A percentile compares a stretch with the other conserved stretches of the same genome.
phyloP scores from a whole-genome alignment of 2,113 vertebrate species.

The Dermatemys mawii region DNA sequence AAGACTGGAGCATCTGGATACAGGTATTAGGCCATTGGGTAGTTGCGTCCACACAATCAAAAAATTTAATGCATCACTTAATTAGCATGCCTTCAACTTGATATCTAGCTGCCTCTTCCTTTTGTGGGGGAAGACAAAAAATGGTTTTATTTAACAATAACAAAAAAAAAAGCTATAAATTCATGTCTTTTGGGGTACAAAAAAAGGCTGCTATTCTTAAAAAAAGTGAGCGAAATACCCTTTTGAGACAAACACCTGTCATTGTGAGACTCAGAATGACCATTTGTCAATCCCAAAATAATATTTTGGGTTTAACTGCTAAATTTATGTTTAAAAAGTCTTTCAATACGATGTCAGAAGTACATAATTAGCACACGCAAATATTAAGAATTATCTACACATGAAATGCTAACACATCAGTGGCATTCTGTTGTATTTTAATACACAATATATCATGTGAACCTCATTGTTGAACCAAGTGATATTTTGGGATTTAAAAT shows the following conservation, averaged over 20 bases:
- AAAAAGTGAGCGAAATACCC: conserved; percentile 65
- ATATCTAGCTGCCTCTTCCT: not conserved
- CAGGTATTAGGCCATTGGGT: fast-evolving
- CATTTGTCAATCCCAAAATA: conserved; percentile 40
- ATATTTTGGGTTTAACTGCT: conserved; percentile 59
- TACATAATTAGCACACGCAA: conserved; percentile 45
- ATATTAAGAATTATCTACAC: conserved; percentile 50
- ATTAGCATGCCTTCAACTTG: not conserved
- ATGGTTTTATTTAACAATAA: conserved; percentile 48
- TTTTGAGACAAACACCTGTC: conserved; percentile 60
- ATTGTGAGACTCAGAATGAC: conserved; percentile 44
- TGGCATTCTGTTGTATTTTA: not conserved
- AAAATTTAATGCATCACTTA: not conserved
- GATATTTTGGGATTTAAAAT: not conserved
- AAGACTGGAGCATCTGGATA: not conserved
- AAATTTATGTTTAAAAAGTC: conserved; percentile 65
- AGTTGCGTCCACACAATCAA: not conserved
- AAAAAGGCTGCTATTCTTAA: no score
- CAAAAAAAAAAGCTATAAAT: not conserved
- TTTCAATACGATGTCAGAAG: conserved; percentile 63
- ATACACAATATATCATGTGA: not conserved
- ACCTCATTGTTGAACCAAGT: not conserved
- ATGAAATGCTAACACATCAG: not conserved
- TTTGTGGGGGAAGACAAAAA: conserved; percentile 32
- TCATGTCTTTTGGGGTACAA: conserved; percentile 32